Conservation (phyloP, 1,140 invertebrate species). For the Caenorhabditis tropicalis region DNA sequence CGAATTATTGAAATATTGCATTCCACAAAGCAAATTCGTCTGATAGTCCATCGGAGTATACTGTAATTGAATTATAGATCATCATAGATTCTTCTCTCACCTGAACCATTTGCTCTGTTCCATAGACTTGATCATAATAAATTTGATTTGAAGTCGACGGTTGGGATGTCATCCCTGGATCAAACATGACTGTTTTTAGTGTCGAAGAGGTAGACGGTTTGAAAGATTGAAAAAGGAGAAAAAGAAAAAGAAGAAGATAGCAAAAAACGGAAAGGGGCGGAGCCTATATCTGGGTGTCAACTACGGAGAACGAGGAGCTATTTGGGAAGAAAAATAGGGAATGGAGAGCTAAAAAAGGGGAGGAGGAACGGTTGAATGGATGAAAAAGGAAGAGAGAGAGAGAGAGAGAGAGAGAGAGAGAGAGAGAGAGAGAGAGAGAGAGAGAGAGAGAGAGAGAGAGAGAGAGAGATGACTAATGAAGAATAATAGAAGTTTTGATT, state of each 20-base stretch:
- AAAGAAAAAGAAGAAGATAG: neutral
- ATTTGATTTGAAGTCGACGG: conserved; percentile 21
- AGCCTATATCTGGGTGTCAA: no score
- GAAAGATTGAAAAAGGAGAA: neutral
- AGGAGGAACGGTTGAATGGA: neutral
- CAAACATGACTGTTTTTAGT: neutral
- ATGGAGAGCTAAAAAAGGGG: neutral
- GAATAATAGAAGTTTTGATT: conserved; percentile 31
- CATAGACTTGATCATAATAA: conserved; percentile 23
- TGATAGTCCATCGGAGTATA: conserved; percentile 9
- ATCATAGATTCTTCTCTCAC: neutral
- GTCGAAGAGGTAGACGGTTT: neutral
- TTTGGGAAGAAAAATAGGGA: neutral
- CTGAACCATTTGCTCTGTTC: conserved; percentile 28
- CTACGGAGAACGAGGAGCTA: no score
- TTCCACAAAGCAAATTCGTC: conserved; percentile 3
- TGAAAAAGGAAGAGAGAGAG: neutral
- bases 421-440: neutral
- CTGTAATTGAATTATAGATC: neutral
- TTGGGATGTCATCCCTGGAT: conserved; percentile 36
- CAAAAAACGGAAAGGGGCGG: neutral
- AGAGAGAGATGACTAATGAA: neutral
- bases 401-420: neutral
- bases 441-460: neutral
- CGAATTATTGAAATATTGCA: conserved; percentile 35